These are phyloP conservation scores for Verasper variegatus DNA, from an alignment of 2,113 vertebrate species.

Conservation along the genomic window DNA sequence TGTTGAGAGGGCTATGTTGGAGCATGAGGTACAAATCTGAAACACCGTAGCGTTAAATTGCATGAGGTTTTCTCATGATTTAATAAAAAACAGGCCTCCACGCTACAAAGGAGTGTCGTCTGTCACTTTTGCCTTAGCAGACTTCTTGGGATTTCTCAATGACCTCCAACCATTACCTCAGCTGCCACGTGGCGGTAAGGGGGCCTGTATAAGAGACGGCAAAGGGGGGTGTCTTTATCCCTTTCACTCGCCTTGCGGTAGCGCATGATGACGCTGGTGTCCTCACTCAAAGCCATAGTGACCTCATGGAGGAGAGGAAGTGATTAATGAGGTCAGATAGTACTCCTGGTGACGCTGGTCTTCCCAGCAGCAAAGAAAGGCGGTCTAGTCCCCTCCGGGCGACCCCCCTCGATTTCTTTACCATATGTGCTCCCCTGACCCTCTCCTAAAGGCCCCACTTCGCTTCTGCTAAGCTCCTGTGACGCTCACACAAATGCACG, in stretches of 20 bases:
- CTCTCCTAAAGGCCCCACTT: constrained; percentile 28
- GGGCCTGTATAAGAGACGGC: constrained; percentile 45
- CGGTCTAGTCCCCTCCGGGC: constrained; percentile 59
- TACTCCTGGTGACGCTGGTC: constrained; percentile 71
- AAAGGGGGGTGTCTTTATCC: constrained; percentile 41
- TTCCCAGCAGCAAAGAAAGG: constrained; percentile 71
- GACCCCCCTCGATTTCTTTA: constrained; percentile 71
- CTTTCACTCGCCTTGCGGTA: constrained; percentile 58
- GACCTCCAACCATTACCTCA: constrained; percentile 77
- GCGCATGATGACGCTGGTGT: constrained; percentile 37
- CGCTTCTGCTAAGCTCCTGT: constrained; percentile 37
- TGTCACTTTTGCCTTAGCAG: constrained; percentile 53
- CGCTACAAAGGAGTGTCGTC: constrained; percentile 51
- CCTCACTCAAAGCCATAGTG: constrained; percentile 56
- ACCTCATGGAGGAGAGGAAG: constrained; percentile 78
- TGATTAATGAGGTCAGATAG: constrained; percentile 83
- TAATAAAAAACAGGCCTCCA: constrained; percentile 70
- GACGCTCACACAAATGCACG: constrained; percentile 47
- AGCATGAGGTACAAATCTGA: constrained; percentile 73
- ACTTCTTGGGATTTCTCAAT: constrained; percentile 51
- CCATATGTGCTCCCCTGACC: constrained; percentile 82
- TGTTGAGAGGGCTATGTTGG: constrained; percentile 37
- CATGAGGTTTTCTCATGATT: constrained; percentile 69
- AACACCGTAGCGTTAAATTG: constrained; percentile 69
- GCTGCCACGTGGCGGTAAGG: constrained; percentile 59